These are phyloP conservation scores for Microtus obscurus DNA, from an alignment of 2,797 vertebrate species.

Conservation along the genomic window DNA sequence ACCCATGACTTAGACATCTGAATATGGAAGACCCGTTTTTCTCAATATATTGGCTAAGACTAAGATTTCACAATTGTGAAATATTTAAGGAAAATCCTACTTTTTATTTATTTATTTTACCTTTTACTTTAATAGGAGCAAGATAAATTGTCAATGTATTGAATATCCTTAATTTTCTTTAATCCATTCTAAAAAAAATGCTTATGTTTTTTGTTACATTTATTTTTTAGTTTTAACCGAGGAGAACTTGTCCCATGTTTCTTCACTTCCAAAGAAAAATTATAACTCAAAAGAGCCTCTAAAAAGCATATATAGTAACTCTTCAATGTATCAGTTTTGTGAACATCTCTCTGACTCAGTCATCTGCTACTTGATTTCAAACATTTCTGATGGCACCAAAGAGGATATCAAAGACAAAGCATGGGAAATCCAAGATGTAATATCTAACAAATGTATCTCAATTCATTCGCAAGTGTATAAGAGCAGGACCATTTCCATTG, in stretches of 20 bases:
- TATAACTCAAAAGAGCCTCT: conserved; percentile 46
- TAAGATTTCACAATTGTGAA: conserved; percentile 15
- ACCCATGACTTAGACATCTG: background rate
- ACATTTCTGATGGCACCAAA: conserved; percentile 62
- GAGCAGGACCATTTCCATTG: conserved; percentile 65
- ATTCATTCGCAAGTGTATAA: conserved; percentile 68
- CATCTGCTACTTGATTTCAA: conserved; percentile 71
- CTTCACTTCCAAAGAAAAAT: conserved; percentile 54
- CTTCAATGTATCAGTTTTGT: conserved; percentile 72
- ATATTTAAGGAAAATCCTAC: background rate
- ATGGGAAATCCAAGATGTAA: conserved; percentile 43
- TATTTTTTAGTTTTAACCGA: conserved; percentile 65
- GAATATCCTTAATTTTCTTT: conserved; percentile 33
- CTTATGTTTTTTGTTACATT: conserved; percentile 38
- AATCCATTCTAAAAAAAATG: conserved; percentile 51
- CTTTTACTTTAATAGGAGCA: conserved; percentile 28
- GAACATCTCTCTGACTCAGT: conserved; percentile 73
- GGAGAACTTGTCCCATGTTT: conserved; percentile 46
- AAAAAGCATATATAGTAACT: conserved; percentile 60
- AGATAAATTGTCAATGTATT: background rate
- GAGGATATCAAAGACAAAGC: background rate
- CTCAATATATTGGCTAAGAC: conserved; percentile 42
- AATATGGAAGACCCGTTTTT: conserved; percentile 7
- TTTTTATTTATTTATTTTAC: conserved; percentile 37
- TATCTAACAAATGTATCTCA: conserved; percentile 67